Conservation (phyloP, 2,888 invertebrate genomes). For the Trimorus sp. region DNA sequence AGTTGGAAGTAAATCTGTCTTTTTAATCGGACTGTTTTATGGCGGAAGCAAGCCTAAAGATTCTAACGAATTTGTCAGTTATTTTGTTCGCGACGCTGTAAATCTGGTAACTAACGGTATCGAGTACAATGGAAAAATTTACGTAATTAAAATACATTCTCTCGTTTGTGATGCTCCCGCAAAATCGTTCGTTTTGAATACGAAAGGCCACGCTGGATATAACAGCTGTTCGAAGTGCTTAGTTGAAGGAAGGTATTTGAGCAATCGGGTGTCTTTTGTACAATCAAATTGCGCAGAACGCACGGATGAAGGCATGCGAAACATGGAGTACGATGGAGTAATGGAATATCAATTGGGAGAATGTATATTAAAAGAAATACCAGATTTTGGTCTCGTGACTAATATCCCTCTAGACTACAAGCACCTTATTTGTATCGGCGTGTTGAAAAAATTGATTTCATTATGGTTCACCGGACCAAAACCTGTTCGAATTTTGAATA, state of each 20-base stretch:
- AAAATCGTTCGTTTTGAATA: too few relatives aligned
- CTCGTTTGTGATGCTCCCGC: too few relatives aligned
- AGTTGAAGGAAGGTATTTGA: neutral
- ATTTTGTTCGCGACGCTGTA: neutral
- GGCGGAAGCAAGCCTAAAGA: neutral
- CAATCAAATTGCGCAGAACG: neutral
- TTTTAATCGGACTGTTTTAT: constrained; percentile 1
- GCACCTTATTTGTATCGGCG: constrained; percentile 18
- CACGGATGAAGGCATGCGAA: constrained; percentile 15
- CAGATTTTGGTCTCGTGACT: constrained; percentile 4
- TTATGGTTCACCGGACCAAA: neutral
- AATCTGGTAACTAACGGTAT: neutral
- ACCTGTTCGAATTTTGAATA: neutral
- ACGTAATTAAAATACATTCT: neutral
- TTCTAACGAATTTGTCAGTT: neutral
- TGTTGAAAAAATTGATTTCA: neutral
- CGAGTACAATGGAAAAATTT: neutral
- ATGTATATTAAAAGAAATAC: constrained; percentile 8
- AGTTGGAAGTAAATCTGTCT: neutral
- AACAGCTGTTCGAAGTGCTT: constrained; percentile 5
- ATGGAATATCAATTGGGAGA: neutral
- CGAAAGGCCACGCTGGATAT: constrained; percentile 11
- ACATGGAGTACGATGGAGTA: neutral
- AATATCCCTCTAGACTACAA: constrained; percentile 13
- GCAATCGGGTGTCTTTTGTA: neutral